Base-by-base conservation (phyloP, 92 coral and sea anemone genomes). In the Muricea muricata region DNA sequence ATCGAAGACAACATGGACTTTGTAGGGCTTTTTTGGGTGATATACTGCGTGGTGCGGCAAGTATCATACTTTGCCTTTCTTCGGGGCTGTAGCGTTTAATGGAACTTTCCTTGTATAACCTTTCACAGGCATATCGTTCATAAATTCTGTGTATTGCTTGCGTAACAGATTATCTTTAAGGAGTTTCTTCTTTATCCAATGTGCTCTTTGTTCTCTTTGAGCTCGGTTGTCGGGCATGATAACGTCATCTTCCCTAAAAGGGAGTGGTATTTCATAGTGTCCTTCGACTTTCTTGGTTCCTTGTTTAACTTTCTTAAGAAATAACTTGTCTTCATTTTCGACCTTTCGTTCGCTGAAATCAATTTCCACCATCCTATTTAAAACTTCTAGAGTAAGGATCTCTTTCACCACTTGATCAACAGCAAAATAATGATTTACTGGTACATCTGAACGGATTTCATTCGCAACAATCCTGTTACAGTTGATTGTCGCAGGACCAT, bases 241-340 rank as follows among this genome's bases (percentile, higher is more conserved):
- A 12, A 55, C 76, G 9, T 67, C 73, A 34, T 83, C 85, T 50
- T 58, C 75, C 46, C 70, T 37, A 60, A 88, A 76, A 14, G 88
- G 91, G 46, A 88, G 67, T 21, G 91, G 84, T 42, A 81, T 71
- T 47, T 87, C 68, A 65, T 87, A 87, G 79, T 81, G 91, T 12
- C 73, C 50, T 55, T 87, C 67, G 9, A 50, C 72, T n/a, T 20
- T 31, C 30, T 8, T 40, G 26, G 47, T 42, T 15, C 41, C 86
- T 40, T 87, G 52, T 50, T 42, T 31, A 26, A 87, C 86, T 8
- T 37, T 87, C 75, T 81, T 37, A 13, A 81, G 75, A 31, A 81
- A 82, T 11, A 26, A 57, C 42, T 28, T 87, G 57, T 88, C 91
- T 45, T 68, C 76, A 9, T 57, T 84, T 42, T 24, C 32, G 32